Evolutionary conservation across 2,113 vertebrate genomes (phyloP).

Genomic region (Forbesichthys papilliferus): DNA sequence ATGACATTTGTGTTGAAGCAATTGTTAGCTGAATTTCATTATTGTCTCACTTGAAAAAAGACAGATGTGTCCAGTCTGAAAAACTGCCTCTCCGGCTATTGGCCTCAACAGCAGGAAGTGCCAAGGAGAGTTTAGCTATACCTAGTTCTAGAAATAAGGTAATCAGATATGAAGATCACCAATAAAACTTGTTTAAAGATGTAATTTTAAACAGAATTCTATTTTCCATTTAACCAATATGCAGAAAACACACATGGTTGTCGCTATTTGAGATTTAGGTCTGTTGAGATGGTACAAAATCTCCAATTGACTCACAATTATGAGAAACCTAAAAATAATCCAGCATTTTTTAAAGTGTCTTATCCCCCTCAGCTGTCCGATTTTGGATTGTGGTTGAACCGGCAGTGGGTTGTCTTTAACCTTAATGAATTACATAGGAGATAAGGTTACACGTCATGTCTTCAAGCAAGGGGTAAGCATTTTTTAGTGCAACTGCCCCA

Average conservation of each 20-base stretch:
- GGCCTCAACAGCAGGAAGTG: neutral
- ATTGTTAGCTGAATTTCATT: neutral
- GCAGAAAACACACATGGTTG: neutral
- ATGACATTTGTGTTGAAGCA: neutral
- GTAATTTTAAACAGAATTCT: neutral
- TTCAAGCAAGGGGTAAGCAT: conserved; percentile 43
- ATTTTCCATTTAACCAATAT: neutral
- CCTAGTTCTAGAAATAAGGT: neutral
- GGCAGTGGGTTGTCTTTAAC: conserved; percentile 32
- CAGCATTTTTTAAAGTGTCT: neutral
- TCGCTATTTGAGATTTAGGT: neutral
- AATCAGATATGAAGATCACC: too few relatives aligned
- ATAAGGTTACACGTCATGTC: conserved; percentile 56
- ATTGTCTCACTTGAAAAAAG: neutral
- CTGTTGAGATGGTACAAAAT: too few relatives aligned
- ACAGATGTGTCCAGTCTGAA: neutral
- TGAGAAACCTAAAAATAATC: too few relatives aligned
- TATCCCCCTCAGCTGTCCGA: neutral
- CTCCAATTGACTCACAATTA: too few relatives aligned
- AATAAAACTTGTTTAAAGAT: too few relatives aligned
- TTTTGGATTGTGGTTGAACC: neutral
- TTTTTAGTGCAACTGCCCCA: neutral
- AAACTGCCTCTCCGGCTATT: neutral
- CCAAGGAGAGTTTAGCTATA: conserved; percentile 9
- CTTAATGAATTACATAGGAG: conserved; percentile 50